These are phyloP conservation scores for Pomatostomus ruficeps DNA, from an alignment of 2,113 vertebrate genomes.

Conservation along the genomic window DNA sequence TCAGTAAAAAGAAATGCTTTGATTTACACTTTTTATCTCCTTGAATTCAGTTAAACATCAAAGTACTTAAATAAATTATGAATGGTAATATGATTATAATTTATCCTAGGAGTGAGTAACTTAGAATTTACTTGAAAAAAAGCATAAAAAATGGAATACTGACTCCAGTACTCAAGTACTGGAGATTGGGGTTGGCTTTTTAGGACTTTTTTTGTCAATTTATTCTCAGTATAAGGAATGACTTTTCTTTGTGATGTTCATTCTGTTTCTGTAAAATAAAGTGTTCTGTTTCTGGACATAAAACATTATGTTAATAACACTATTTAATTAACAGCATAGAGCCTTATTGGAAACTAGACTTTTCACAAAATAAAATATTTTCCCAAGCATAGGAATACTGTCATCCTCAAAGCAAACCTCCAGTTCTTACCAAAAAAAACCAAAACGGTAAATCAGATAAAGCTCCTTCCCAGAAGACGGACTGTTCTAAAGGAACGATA, in stretches of 20 bases:
- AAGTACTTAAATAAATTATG: background rate
- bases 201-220: background rate
- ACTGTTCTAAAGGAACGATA: background rate
- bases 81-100: background rate
- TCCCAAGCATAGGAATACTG: background rate
- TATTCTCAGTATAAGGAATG: background rate
- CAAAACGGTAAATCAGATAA: background rate
- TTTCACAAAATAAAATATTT: background rate
- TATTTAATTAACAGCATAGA: background rate
- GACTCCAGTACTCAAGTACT: no score
- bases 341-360: background rate
- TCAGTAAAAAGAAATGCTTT: background rate
- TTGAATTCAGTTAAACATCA: background rate
- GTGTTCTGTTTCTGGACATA: background rate
- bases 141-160: background rate
- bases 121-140: background rate
- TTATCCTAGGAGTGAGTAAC: background rate
- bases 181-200: fast-evolving
- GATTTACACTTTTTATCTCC: background rate
- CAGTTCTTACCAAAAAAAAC: background rate
- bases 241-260: background rate
- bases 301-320: background rate
- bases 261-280: background rate
- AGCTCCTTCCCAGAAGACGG: background rate
- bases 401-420: background rate